Evolutionary conservation across 2,797 vertebrate genomes (phyloP).

Genomic region (Amniataba percoides): DNA sequence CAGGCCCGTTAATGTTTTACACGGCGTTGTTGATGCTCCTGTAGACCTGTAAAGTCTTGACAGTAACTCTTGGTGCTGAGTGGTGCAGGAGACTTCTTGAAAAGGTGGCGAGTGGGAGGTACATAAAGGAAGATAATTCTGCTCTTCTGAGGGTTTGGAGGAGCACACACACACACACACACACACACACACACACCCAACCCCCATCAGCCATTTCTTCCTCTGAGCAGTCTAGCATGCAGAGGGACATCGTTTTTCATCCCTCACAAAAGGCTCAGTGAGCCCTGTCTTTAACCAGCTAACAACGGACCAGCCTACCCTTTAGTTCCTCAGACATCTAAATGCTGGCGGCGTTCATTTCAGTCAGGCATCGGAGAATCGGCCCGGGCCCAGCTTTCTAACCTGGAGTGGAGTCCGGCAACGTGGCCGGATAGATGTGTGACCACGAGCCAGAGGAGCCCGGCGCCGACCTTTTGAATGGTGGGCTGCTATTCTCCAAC

Average conservation of each 20-base stretch:
- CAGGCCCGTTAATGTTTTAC: constrained; percentile 80
- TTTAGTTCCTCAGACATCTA: constrained; percentile 58
- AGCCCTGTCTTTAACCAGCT: constrained; percentile 66
- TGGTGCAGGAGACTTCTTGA: constrained; percentile 49
- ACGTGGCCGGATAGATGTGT: constrained; percentile 35
- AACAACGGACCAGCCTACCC: constrained; percentile 59
- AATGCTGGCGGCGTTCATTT: constrained; percentile 54
- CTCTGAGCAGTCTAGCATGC: constrained; percentile 63
- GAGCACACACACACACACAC: background rate
- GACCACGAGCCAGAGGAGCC: constrained; percentile 60
- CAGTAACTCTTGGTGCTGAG: constrained; percentile 64
- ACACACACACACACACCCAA: background rate
- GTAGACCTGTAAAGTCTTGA: constrained; percentile 70
- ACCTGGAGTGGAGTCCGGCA: constrained; percentile 45
- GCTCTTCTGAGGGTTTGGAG: constrained; percentile 44
- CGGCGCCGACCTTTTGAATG: constrained; percentile 69
- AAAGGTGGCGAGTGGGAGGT: constrained; percentile 63
- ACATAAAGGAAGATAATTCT: constrained; percentile 56
- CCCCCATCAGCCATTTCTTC: constrained; percentile 41
- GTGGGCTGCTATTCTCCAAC: constrained; percentile 62
- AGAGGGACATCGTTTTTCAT: constrained; percentile 63
- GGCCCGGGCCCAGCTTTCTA: constrained; percentile 47
- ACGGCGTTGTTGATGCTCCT: constrained; percentile 70
- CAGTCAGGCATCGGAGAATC: constrained; percentile 28
- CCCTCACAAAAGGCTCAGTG: constrained; percentile 71